A percentile compares a stretch with the other conserved stretches of the same genome.
phyloP scores from a whole-genome alignment of 1,140 invertebrate genomes.

The Tribolium madens region DNA sequence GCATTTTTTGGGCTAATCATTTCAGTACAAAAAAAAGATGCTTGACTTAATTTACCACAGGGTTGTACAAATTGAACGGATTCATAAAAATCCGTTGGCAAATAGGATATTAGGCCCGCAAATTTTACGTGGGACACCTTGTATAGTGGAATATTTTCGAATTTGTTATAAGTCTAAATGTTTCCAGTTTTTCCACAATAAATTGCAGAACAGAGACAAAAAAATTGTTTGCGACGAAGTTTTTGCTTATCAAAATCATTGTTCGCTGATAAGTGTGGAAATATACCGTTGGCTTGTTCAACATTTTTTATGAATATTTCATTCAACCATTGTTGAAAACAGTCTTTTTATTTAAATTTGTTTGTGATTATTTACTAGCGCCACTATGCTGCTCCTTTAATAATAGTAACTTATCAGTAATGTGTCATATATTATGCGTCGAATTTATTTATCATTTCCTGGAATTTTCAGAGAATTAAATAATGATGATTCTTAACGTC shows the following conservation, averaged over 20 bases:
- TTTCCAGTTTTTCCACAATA: not conserved
- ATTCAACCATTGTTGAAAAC: not conserved
- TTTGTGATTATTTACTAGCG: too few species aligned
- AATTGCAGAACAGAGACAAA: not conserved
- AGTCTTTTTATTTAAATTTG: not conserved
- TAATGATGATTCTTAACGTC: conserved; percentile 7
- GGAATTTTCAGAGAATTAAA: conserved; percentile 10
- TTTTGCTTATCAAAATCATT: not conserved
- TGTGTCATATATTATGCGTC: not conserved
- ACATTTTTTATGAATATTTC: not conserved
- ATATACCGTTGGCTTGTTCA: not conserved
- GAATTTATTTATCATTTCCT: conserved; percentile 18
- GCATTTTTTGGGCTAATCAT: too few species aligned
- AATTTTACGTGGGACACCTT: too few species aligned
- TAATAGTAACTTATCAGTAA: too few species aligned
- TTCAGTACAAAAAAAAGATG: too few species aligned
- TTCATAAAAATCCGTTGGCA: too few species aligned
- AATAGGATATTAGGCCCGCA: too few species aligned
- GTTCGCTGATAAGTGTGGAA: not conserved
- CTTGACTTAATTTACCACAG: too few species aligned
- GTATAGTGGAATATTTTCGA: too few species aligned
- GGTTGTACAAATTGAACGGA: too few species aligned
- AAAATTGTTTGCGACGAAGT: not conserved
- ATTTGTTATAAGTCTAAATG: too few species aligned
- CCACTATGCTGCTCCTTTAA: too few species aligned